Evolutionary conservation across 2,797 vertebrate species (phyloP), one percentile per base, ranked within the genome.

Genomic region (Apogon hyalosoma): DNA sequence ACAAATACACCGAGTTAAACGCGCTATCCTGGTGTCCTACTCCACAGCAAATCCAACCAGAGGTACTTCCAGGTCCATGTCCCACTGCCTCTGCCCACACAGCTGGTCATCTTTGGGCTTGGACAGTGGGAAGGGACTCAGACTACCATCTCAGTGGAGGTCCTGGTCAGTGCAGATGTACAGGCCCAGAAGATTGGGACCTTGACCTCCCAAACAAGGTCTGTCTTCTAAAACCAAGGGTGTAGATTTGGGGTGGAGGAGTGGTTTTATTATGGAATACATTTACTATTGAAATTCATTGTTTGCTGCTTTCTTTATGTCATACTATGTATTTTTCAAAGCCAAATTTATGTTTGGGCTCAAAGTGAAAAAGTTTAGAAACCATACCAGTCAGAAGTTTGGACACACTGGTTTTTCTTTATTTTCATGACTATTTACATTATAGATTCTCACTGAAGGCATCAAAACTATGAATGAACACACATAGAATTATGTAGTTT

Each of bases 81-180:
- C 60, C 95, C 95, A 0, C 87, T 96, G 71, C 96, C 96, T 0
- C 78, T 97, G 9, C 96, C 96, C 0, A 87, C 85, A 38, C 93
- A 94, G 63, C 87, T 97, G 69, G 84, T 97, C 59, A 85, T 97
- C 69, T 97, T 97, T 0, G 91, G 94, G 2, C 76, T 97, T 1
- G 96, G 96, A 28, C 94, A 96, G 31, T 97, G 96, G 96, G 88
- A 69, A 36, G 78, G 85, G 7, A 58, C 57, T 0, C 90, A 93
- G 36, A 87, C 88, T 0, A 87, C 77, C 0, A 51, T 97, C 2
- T 71, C 79, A 0, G 94, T 84, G 3, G 94, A 96, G 0, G 92
- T 98, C 40, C 47, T 92, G 69, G 92, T 97, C 63, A 91, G 93
- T 40, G 72, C 91, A 0, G 90, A 93, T 0, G 0, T 93, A 0